Conservation (phyloP, 2,888 invertebrate genomes). For the Nematopogon swammerdamellus region DNA sequence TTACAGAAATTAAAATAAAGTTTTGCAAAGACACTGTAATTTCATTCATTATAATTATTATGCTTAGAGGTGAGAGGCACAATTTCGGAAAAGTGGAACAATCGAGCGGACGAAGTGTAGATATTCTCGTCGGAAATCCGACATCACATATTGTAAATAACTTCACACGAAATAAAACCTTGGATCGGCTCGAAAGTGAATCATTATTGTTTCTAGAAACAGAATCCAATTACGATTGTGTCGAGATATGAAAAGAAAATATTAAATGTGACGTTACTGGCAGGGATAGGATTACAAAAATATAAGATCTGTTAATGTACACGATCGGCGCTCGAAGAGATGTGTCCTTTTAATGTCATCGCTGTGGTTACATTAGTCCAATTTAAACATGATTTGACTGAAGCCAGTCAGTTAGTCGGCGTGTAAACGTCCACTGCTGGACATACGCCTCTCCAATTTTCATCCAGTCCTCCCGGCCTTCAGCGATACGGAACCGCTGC, state of each 20-base stretch:
- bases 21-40: no score
- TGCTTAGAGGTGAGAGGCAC: no score
- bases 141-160: background rate
- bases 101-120: background rate
- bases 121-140: background rate
- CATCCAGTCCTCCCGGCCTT: no score
- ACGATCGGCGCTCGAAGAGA: background rate
- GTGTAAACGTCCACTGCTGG: no score
- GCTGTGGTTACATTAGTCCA: no score
- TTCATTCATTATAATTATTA: no score
- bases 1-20: no score
- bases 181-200: slow-evolving; percentile 18
- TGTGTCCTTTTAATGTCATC: no score
- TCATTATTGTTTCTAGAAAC: slow-evolving; percentile 47
- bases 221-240: slow-evolving; percentile 36
- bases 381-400: no score
- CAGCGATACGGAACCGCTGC: no score
- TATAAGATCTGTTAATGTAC: background rate
- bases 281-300: background rate
- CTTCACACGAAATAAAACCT: background rate
- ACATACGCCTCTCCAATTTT: no score
- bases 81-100: background rate
- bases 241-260: background rate
- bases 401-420: no score
- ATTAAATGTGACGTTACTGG: background rate